Conservation (phyloP, 2,888 invertebrate species). For the Pseudococcus jackbeardsleyi region DNA sequence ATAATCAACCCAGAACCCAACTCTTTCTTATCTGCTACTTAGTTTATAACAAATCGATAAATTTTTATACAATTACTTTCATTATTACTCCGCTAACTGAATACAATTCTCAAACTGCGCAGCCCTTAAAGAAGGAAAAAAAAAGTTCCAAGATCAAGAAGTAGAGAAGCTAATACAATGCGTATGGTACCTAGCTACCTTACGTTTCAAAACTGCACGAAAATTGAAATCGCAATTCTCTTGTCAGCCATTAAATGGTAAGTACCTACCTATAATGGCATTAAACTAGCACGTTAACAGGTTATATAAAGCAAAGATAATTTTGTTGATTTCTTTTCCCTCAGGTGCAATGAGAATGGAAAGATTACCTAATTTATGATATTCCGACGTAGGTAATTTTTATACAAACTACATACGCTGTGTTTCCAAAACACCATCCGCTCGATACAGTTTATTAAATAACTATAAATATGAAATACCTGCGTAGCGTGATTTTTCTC, state of each 20-base stretch:
- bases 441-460: background rate
- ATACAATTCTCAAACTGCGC: background rate
- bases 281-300: conserved; percentile 25
- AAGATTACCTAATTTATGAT: conserved; percentile 28
- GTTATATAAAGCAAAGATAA: conserved; percentile 32
- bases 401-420: conserved; percentile 4
- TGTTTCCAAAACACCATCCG: background rate
- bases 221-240: conserved; percentile 23
- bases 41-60: background rate
- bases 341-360: conserved; percentile 23
- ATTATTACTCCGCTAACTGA: background rate
- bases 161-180: background rate
- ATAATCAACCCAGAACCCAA: background rate
- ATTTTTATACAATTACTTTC: conserved; percentile 24
- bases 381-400: background rate
- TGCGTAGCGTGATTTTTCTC: background rate
- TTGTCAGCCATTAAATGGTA: conserved; percentile 27
- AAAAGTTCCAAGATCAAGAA: background rate
- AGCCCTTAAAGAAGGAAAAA: background rate
- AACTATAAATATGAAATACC: conserved; percentile 13
- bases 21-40: conserved; percentile 3
- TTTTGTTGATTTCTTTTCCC: conserved; percentile 32
- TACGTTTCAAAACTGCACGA: background rate
- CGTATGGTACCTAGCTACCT: background rate
- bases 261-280: conserved; percentile 32